These are phyloP conservation scores for Phalacrocorax aristotelis DNA, from an alignment of 2,113 vertebrate species.

Conservation along the genomic window DNA sequence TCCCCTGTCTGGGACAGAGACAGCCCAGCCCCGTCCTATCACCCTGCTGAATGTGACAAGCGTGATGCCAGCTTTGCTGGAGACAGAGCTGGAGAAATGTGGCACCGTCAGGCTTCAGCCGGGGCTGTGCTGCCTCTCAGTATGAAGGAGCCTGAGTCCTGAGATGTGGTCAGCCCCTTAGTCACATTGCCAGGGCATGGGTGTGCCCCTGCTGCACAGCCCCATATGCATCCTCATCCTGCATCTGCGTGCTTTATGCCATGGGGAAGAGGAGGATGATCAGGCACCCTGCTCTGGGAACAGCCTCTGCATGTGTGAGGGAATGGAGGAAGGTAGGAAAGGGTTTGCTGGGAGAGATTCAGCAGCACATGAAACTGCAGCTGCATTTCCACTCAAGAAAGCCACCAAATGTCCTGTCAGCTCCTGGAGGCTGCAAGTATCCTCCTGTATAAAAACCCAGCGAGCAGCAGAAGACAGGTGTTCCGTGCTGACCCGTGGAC, in stretches of 20 bases:
- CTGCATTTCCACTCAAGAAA: not conserved
- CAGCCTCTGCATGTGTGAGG: rapidly evolving
- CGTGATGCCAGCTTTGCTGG: not conserved
- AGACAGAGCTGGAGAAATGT: not conserved
- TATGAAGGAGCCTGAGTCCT: not conserved
- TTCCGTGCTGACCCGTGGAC: not conserved
- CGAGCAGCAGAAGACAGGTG: not conserved
- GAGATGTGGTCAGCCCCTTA: not conserved
- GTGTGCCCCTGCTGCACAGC: not conserved
- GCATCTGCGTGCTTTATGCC: rapidly evolving
- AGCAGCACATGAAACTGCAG: not conserved
- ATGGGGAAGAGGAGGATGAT: not conserved
- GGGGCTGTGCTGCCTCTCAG: not conserved
- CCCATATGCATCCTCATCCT: rapidly evolving
- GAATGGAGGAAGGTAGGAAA: not conserved
- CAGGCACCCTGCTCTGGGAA: not conserved
- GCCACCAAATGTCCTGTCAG: not conserved
- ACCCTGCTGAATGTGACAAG: not conserved
- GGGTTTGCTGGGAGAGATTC: not conserved
- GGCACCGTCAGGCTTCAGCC: not conserved
- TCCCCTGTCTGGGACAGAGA: not conserved
- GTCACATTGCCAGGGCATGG: not conserved
- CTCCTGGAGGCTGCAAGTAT: not conserved
- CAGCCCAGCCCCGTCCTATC: not conserved
- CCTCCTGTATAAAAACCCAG: not conserved